phyloP scores from a whole-genome alignment of 2,113 vertebrate genomes.

The Eupsittula cactorum region DNA sequence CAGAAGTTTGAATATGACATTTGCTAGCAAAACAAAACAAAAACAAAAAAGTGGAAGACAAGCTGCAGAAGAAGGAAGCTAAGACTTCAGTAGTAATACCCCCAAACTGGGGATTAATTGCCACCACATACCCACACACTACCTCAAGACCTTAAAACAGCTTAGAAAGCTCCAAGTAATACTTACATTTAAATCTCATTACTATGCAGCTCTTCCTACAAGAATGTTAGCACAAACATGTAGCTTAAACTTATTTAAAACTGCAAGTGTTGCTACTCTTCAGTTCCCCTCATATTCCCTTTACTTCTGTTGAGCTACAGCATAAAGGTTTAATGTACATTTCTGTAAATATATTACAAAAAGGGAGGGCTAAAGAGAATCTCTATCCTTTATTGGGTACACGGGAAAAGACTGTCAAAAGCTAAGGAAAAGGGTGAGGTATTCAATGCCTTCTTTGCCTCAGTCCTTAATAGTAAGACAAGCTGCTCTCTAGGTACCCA shows the following conservation, averaged over 20 bases:
- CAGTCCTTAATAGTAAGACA: neutral
- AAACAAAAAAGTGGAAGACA: neutral
- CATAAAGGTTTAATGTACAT: neutral
- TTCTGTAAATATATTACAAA: neutral
- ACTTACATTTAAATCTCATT: neutral
- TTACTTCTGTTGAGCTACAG: neutral
- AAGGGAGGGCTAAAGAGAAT: neutral
- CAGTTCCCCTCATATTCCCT: neutral
- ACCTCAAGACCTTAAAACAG: neutral
- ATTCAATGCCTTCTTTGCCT: neutral
- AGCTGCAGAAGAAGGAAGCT: neutral
- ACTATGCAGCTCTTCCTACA: neutral
- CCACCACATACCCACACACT: neutral
- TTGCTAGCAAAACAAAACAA: neutral
- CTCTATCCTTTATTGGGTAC: neutral
- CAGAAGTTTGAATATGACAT: neutral
- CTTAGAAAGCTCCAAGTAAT: neutral
- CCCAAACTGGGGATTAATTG: neutral
- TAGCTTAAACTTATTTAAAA: neutral
- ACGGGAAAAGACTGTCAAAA: neutral
- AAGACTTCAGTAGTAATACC: neutral
- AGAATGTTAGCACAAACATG: neutral
- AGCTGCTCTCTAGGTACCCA: neutral
- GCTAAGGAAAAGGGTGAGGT: neutral
- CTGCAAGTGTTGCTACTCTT: neutral